Evolutionary conservation across 1,140 invertebrate genomes (phyloP), one percentile per base, ranked within the genome.

Genomic region (Leptinotarsa undecemlineata): DNA sequence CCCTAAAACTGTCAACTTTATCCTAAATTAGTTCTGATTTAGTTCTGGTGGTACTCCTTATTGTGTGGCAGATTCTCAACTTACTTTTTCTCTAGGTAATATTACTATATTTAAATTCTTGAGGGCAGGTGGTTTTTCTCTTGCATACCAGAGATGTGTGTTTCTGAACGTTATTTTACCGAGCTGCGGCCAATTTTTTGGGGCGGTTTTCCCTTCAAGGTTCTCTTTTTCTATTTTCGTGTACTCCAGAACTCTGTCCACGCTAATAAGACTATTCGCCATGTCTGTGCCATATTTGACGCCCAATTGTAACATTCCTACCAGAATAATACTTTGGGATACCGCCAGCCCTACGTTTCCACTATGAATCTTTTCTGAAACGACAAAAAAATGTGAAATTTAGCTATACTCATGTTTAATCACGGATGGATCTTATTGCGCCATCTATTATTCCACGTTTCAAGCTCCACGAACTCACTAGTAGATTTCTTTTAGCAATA

Each of bases 201-300:
- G 89, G 1, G 91, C 89, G 76, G 88, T 87, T 75, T 87, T 81
- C 42, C 79, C 48, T 8, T 77, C 82, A 81, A 23, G 82, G 79
- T 0, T 86, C 84, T 80, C 95, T 93, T 21, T 91, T 82, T 61
- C 91, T 88, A 2, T 96, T 84, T 48, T 89, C 86, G 1, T 90
- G 82, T 96, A 96, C 79, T 96, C 93, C 5, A 95, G 80, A 3
- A 96, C 90, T 57, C 94, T 87, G 81, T 96, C 94, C 17, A 96
- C 93, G 3, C 91, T 91, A 1, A 90, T 92, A 89, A 94, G 92
- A 23, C 91, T 86, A 81, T 91, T 92, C 78, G 91, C 90, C 26
- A 93, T 84, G 82, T 93, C 91, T 1, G 91, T 90, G 15, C 90
- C 91, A 81, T 95, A 93, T 71, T 92, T 87, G 73, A 96, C 90